phyloP scores from a whole-genome alignment of 2,113 vertebrate species.

The Eublepharis macularius region DNA sequence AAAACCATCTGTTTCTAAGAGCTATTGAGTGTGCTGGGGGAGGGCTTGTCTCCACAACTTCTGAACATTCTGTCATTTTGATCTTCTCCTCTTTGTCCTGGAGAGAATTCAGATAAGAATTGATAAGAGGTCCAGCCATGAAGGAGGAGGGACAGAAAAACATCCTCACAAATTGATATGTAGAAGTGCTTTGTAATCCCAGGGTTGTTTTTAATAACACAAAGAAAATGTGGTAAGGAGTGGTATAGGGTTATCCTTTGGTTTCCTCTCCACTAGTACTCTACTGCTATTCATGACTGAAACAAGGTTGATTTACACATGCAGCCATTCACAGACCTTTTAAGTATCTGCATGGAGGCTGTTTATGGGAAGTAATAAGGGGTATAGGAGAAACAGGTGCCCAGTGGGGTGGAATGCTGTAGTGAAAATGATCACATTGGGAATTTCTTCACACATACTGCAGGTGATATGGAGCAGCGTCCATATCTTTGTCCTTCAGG shows the following conservation, averaged over 20 bases:
- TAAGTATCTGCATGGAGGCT: not conserved
- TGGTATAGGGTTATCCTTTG: not conserved
- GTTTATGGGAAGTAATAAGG: not conserved
- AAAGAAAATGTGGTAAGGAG: not conserved
- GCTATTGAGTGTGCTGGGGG: conserved; percentile 25
- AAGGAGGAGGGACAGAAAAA: not conserved
- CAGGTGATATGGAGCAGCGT: not conserved
- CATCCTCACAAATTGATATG: not conserved
- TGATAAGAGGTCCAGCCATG: conserved; percentile 26
- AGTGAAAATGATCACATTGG: not conserved
- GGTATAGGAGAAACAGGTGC: not conserved
- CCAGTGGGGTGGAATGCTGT: not conserved
- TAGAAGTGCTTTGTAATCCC: not conserved
- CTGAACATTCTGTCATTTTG: conserved; percentile 11
- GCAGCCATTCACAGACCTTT: not conserved
- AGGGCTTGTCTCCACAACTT: conserved; percentile 46
- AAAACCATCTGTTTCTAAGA: conserved; percentile 51
- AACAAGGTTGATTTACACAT: not conserved
- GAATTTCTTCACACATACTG: not conserved
- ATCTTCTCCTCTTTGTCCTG: conserved; percentile 52
- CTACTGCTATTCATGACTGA: not conserved
- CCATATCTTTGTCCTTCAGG: not conserved
- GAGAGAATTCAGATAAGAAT: conserved; percentile 32
- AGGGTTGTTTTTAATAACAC: accelerated
- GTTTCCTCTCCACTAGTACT: not conserved